phyloP scores from a whole-genome alignment of 1,140 invertebrate species.

The Atopsyche davidsoni region DNA sequence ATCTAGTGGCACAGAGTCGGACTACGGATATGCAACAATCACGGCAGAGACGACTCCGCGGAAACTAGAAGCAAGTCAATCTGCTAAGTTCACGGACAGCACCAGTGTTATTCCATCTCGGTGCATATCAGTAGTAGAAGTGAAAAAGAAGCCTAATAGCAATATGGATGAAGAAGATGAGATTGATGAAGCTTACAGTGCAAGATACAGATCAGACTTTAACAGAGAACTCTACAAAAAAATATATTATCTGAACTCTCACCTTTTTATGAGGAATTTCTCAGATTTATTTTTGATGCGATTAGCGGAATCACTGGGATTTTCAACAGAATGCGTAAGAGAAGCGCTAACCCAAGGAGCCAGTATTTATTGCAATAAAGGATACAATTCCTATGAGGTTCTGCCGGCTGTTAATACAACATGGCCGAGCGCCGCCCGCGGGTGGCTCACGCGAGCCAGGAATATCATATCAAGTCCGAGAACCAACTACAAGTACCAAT shows the following conservation, averaged over 20 bases:
- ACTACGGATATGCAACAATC: constrained; percentile 51
- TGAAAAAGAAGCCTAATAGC: constrained; percentile 32
- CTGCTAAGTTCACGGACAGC: constrained; percentile 34
- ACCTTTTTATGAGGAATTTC: constrained; percentile 57
- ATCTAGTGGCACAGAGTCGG: constrained; percentile 51
- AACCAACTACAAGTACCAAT: constrained; percentile 52
- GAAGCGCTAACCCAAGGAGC: constrained; percentile 51
- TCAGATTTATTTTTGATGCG: constrained; percentile 51
- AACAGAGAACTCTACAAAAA: constrained; percentile 41
- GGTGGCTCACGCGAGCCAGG: constrained; percentile 55
- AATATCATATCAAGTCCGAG: constrained; percentile 49
- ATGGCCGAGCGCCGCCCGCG: constrained; percentile 60
- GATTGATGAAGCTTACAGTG: constrained; percentile 32
- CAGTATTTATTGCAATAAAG: constrained; percentile 51
- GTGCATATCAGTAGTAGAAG: constrained; percentile 43
- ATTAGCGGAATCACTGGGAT: constrained; percentile 47
- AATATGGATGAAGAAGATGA: constrained; percentile 39
- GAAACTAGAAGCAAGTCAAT: constrained; percentile 39
- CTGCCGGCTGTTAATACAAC: constrained; percentile 57
- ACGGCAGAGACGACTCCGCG: constrained; percentile 42
- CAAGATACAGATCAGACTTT: constrained; percentile 33
- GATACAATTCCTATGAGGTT: constrained; percentile 50
- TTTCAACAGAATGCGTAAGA: constrained; percentile 43
- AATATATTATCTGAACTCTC: constrained; percentile 54
- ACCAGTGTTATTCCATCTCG: constrained; percentile 43